Percentiles rank a stretch among this genome's conserved stretches.
phyloP scores from a whole-genome alignment of 2,113 vertebrate genomes.

The Solenodon paradoxus region DNA sequence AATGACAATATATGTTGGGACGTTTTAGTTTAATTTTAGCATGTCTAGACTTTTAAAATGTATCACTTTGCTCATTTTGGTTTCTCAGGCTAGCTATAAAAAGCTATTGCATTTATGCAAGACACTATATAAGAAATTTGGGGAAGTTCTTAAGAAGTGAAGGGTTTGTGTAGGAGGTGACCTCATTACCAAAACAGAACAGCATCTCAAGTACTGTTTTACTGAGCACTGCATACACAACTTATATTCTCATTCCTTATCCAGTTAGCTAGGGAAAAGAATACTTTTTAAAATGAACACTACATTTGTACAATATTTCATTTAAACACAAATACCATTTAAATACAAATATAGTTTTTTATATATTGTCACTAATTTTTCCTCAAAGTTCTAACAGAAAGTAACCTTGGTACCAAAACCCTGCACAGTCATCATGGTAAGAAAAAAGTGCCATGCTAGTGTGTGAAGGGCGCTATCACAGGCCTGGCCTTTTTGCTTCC shows the following conservation, averaged over 20 bases:
- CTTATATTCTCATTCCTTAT: background rate
- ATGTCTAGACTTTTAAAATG: background rate
- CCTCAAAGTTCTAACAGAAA: background rate
- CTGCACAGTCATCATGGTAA: background rate
- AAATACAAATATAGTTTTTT: background rate
- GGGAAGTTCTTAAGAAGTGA: background rate
- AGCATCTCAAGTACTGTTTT: background rate
- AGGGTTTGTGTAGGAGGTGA: background rate
- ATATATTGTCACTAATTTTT: constrained; percentile 1
- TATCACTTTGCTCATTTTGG: background rate
- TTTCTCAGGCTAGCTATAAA: background rate
- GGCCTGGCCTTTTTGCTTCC: background rate
- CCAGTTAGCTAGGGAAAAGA: background rate
- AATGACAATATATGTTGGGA: background rate
- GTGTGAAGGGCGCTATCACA: background rate
- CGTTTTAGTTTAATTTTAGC: constrained; percentile 5
- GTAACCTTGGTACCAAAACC: background rate
- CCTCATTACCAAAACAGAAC: background rate
- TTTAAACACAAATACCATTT: background rate
- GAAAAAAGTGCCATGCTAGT: background rate
- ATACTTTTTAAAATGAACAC: background rate
- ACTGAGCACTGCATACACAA: background rate
- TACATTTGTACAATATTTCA: background rate
- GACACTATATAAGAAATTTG: background rate
- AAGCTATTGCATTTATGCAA: background rate